Evolutionary conservation across 2,797 vertebrate species (phyloP).

Genomic region (Sebastolobus alascanus): DNA sequence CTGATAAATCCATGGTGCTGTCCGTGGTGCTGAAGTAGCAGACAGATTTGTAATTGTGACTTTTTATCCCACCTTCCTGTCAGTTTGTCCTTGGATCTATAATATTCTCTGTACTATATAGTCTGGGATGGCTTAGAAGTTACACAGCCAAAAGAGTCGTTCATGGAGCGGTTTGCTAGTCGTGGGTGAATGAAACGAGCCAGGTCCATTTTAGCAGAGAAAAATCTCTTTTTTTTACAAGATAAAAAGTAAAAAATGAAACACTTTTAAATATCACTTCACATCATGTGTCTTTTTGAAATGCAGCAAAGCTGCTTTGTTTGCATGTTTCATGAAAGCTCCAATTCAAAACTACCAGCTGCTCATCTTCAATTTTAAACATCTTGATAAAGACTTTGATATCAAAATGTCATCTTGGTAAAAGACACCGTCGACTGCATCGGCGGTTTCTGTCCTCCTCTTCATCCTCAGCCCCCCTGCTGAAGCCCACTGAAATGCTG

Average conservation of each 20-base stretch:
- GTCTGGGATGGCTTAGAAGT: too few relatives aligned
- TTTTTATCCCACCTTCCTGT: too few relatives aligned
- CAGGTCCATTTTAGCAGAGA: too few relatives aligned
- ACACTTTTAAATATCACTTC: not conserved
- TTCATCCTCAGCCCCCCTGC: constrained; percentile 33
- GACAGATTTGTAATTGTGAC: too few relatives aligned
- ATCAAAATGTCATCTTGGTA: constrained; percentile 44
- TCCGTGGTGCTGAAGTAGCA: too few relatives aligned
- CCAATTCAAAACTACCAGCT: not conserved
- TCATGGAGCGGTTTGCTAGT: too few relatives aligned
- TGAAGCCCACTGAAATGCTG: constrained; percentile 28
- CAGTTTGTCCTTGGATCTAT: too few relatives aligned
- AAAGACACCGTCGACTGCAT: constrained; percentile 38
- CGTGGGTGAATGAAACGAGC: too few relatives aligned
- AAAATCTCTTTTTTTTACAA: not conserved
- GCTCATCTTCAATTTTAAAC: constrained; percentile 10
- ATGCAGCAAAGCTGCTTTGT: not conserved
- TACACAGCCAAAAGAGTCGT: too few relatives aligned
- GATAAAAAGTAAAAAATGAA: not conserved
- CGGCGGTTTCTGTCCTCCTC: constrained; percentile 5
- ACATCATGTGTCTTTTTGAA: not conserved
- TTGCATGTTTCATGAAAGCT: constrained; percentile 2
- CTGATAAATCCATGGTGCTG: too few relatives aligned
- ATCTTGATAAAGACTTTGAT: constrained; percentile 17
- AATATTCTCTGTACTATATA: too few relatives aligned